These are phyloP conservation scores for Tachuris rubrigastra DNA, from an alignment of 2,113 vertebrate genomes.

Conservation along the genomic window DNA sequence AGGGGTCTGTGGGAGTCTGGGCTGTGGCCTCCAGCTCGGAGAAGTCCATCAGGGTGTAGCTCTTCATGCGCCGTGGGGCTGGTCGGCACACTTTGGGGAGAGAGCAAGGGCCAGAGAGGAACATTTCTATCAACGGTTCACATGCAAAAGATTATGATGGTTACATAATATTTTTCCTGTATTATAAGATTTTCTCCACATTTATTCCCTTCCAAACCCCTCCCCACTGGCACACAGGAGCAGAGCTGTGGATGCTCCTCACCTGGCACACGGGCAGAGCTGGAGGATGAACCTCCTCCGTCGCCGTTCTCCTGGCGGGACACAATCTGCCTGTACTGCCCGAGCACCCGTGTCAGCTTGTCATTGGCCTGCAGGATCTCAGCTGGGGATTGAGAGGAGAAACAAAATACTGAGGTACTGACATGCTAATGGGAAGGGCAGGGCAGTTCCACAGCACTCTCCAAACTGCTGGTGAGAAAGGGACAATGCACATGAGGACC, in stretches of 20 bases:
- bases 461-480: background rate
- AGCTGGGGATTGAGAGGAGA: constrained; percentile 39
- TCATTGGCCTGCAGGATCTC: constrained; percentile 86
- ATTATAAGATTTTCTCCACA: background rate
- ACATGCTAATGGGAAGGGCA: accelerated
- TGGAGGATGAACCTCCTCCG: background rate
- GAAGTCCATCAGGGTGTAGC: constrained; percentile 85
- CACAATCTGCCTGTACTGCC: constrained; percentile 71
- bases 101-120: background rate
- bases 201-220: background rate
- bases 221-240: accelerated
- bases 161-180: background rate
- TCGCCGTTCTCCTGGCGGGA: constrained; percentile 23
- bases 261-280: constrained; percentile 39
- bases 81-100: constrained; percentile 41
- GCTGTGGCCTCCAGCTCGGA: constrained; percentile 64
- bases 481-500: background rate
- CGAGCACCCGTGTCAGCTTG: constrained; percentile 72
- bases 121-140: background rate
- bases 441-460: background rate
- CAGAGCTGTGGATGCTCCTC: background rate
- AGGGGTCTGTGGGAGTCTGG: background rate
- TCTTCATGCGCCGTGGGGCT: constrained; percentile 63
- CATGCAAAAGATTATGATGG: accelerated
- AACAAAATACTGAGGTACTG: accelerated